Base-by-base conservation (phyloP, 1,140 invertebrate species). In the Cydia strobilella region DNA sequence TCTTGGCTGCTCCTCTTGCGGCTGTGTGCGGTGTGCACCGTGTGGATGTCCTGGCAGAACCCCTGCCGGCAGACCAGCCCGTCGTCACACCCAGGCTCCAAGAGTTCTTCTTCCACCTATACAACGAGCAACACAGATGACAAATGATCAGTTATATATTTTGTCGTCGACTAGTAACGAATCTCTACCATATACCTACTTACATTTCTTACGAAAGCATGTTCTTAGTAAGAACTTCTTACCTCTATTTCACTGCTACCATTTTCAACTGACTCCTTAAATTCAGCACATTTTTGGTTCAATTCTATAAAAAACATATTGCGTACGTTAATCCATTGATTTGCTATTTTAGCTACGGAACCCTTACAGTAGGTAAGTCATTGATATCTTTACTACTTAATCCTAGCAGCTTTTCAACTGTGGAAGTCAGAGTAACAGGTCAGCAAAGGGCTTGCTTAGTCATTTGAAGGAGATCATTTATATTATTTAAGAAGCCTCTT, bases 21-120 rank as follows among this genome's bases (percentile, higher is more conserved):
- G 1, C 73, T 62, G 0, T 10, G 66, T 54, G 0, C 51, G 9
- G 80, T 75, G 10, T 76, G 75, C 12, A 92, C 86, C 2, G 77
- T 76, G 74, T 92, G 90, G 9, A 90, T 92, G 48, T 92, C 90
- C 81, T 91, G 89, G 51, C 90, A 92, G 51, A 75, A 73, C 4
- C 90, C 89, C 48, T 91, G 84, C 1, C 90, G 80, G 74, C 89
- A 92, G 5, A 91, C 90, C 77, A 90, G 81, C 0, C 89, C 90
- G 59, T 92, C 90, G 66, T 91, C 89, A 79, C 90, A 92, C 9
- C 90, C 90, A 3, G 90, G 90, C 74, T 91, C 90, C 15, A 92
- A 31, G 75, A 92, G 89, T 72, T 92, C 90, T 71, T 91, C 90
- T 74, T 92, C 90, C 5, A 92, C 85, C 90, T 92, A 23, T 23